A percentile compares a stretch with the other conserved stretches of the same genome.
Conservation (phyloP, 2,797 vertebrate genomes). For the Phyllotis vaccarum region DNA sequence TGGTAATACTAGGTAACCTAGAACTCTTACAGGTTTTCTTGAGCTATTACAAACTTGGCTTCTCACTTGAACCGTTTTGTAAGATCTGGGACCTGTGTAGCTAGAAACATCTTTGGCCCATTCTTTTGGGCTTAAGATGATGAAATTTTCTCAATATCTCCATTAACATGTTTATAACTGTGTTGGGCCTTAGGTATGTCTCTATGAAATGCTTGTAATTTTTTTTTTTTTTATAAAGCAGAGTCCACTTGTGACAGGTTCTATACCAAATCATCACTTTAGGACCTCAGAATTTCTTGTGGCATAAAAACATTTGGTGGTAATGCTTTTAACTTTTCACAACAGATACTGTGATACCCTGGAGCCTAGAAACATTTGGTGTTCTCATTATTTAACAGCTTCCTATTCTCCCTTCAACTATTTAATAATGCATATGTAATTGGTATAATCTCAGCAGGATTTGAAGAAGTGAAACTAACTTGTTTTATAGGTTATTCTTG, state of each 20-base stretch:
- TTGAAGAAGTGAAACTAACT: slow-evolving; percentile 71
- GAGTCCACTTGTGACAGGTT: slow-evolving; percentile 20
- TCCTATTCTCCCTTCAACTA: slow-evolving; percentile 66
- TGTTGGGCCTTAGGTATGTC: slow-evolving; percentile 5
- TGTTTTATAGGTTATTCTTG: slow-evolving; percentile 69
- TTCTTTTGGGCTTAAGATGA: slow-evolving; percentile 20
- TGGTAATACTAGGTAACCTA: slow-evolving; percentile 10
- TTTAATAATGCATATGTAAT: slow-evolving; percentile 82
- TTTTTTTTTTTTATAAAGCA: slow-evolving; percentile 59
- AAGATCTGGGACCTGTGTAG: background rate
- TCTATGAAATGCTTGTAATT: slow-evolving; percentile 2
- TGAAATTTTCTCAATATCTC: background rate
- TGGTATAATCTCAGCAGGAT: slow-evolving; percentile 73
- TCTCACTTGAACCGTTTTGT: background rate
- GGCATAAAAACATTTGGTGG: slow-evolving; percentile 30
- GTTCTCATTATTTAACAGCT: slow-evolving; percentile 78
- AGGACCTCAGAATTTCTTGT: slow-evolving; percentile 63
- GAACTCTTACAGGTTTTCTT: slow-evolving; percentile 27
- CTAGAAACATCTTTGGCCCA: background rate
- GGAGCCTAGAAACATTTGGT: slow-evolving; percentile 72
- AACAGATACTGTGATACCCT: slow-evolving; percentile 63
- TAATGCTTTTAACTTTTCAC: slow-evolving; percentile 66
- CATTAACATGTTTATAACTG: slow-evolving; percentile 40
- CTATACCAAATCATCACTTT: background rate
- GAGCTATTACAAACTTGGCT: slow-evolving; percentile 48